These are phyloP conservation scores for Xylophagus ater DNA, from an alignment of 2,888 invertebrate species.

Conservation along the genomic window DNA sequence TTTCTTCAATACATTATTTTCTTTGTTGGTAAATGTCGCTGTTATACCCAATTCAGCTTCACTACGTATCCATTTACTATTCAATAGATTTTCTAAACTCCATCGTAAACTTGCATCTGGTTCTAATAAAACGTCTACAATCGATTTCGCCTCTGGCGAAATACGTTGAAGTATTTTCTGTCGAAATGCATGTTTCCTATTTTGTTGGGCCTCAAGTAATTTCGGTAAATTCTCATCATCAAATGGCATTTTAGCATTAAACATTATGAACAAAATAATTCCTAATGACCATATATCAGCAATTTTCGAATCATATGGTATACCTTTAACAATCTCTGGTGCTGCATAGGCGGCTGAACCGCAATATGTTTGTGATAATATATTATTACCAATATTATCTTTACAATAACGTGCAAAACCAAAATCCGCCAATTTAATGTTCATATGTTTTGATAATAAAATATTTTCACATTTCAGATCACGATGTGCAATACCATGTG, in stretches of 20 bases:
- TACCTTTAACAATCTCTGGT: too few species aligned
- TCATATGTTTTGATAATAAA: conserved; percentile 67
- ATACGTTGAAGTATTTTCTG: too few species aligned
- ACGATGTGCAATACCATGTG: conserved; percentile 74
- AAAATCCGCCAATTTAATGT: conserved; percentile 87
- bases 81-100: conserved; percentile 61
- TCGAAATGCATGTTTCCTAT: too few species aligned
- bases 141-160: conserved; percentile 62
- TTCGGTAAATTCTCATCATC: conserved; percentile 76
- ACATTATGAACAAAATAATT: too few species aligned
- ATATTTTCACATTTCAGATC: conserved; percentile 94
- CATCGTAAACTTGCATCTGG: conserved; percentile 60
- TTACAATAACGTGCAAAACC: conserved; percentile 81
- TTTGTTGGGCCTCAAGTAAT: conserved; percentile 72
- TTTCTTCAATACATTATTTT: too few species aligned
- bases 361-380: conserved; percentile 82
- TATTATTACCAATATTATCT: conserved; percentile 56
- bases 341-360: conserved; percentile 96
- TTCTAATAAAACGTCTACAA: too few species aligned
- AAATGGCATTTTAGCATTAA: conserved; percentile 92
- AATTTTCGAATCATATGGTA: too few species aligned
- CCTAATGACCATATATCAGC: too few species aligned
- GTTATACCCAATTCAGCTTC: too few species aligned
- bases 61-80: conserved; percentile 69
- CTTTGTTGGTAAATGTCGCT: too few species aligned